A percentile compares a stretch with the other conserved stretches of the same genome.
Conservation (phyloP, 1,140 invertebrate species). For the Sipha flava region DNA sequence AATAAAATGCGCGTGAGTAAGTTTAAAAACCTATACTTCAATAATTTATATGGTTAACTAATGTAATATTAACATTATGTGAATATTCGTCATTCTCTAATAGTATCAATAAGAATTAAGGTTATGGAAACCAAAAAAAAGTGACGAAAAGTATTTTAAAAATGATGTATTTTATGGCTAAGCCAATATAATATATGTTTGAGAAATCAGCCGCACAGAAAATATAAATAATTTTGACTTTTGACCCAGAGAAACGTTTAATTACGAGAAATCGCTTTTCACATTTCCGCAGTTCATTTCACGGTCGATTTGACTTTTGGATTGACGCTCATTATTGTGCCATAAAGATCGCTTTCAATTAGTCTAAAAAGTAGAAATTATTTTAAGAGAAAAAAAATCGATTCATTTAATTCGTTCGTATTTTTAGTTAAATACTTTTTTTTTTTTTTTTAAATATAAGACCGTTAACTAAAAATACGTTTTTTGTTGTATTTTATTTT, state of each 20-base stretch:
- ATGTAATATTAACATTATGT: too few relatives aligned
- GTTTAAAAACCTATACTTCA: too few relatives aligned
- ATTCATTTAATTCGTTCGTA: neutral
- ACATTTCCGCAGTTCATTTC: neutral
- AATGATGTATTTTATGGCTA: neutral
- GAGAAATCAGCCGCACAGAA: neutral
- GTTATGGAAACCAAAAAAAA: neutral
- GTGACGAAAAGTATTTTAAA: neutral
- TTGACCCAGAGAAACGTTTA: neutral
- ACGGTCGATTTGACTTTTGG: neutral
- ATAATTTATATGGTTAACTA: too few relatives aligned
- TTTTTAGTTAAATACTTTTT: slow-evolving; percentile 7
- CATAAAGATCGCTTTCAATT: neutral
- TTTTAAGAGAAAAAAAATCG: neutral
- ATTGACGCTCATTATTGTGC: neutral
- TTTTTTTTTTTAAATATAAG: neutral
- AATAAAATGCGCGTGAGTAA: too few relatives aligned
- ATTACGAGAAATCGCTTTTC: slow-evolving; percentile 10
- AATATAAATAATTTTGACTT: neutral
- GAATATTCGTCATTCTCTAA: too few relatives aligned
- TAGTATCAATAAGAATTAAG: too few relatives aligned
- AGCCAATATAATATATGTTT: neutral
- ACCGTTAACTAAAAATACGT: neutral
- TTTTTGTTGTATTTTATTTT: neutral
- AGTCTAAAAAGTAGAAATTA: neutral